Evolutionary conservation across 2,113 vertebrate genomes (phyloP).

Genomic region (Ranitomeya variabilis): DNA sequence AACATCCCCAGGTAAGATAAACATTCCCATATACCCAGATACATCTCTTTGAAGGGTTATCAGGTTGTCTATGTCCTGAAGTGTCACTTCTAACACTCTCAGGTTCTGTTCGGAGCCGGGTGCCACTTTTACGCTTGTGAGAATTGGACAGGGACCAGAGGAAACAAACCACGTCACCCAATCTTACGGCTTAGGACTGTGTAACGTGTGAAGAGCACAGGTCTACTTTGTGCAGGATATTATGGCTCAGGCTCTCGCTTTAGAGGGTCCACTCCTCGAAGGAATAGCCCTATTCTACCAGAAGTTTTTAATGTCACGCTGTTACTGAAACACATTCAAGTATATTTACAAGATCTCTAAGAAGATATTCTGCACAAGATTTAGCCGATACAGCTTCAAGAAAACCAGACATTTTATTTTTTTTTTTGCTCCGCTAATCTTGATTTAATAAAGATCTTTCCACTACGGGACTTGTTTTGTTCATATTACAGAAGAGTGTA

Average conservation of each 20-base stretch:
- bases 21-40: constrained; percentile 10
- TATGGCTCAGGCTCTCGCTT: background rate
- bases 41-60: background rate
- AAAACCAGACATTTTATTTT: constrained; percentile 12
- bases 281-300: background rate
- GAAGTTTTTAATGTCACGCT: constrained; percentile 1
- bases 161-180: constrained; percentile 4
- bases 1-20: constrained; percentile 30
- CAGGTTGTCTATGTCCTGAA: constrained; percentile 28
- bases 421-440: constrained; percentile 37
- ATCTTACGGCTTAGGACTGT: constrained; percentile 1
- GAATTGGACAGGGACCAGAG: constrained; percentile 6
- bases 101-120: constrained; percentile 2
- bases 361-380: constrained; percentile 23
- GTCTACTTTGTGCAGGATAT: constrained; percentile 17
- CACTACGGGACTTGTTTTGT: constrained; percentile 23
- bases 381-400: constrained; percentile 23
- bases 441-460: constrained; percentile 49
- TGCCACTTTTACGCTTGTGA: background rate
- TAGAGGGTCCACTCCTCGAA: background rate
- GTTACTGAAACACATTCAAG: constrained; percentile 23
- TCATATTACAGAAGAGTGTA: constrained; percentile 30
- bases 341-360: constrained; percentile 31
- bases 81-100: constrained; percentile 40
- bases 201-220: background rate